These are phyloP conservation scores for Toxonevra muliebris DNA, from an alignment of 2,888 invertebrate species.

Conservation along the genomic window DNA sequence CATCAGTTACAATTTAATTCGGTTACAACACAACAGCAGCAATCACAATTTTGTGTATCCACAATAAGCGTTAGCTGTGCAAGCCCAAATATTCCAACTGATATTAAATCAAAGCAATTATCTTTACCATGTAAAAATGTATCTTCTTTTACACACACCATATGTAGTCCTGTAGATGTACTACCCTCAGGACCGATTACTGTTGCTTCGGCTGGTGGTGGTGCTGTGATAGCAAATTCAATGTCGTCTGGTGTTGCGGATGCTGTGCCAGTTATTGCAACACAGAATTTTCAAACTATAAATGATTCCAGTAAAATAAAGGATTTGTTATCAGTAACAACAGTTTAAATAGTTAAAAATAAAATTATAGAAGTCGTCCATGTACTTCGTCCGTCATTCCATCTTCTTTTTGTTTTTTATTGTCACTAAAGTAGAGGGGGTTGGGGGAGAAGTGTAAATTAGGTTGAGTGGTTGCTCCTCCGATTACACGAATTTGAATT, in stretches of 20 bases:
- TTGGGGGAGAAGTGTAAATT: too few relatives aligned
- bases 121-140: not conserved
- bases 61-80: not conserved
- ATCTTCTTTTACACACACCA: not conserved
- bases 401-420: not conserved
- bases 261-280: not conserved
- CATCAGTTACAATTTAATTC: slow-evolving; percentile 42
- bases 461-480: too few relatives aligned
- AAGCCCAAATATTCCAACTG: not conserved
- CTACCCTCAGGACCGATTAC: not conserved
- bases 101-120: not conserved
- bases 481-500: too few relatives aligned
- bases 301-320: slow-evolving; percentile 13
- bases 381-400: not conserved
- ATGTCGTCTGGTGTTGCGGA: slow-evolving; percentile 16
- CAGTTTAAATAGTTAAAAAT: slow-evolving; percentile 15
- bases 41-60: not conserved
- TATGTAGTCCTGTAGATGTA: not conserved
- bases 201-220: not conserved
- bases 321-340: slow-evolving; percentile 24
- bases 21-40: slow-evolving; percentile 9
- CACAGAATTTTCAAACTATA: not conserved
- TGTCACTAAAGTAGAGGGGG: not conserved
- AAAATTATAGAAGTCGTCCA: not conserved
- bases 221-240: slow-evolving; percentile 9